Evolutionary conservation across 2,888 invertebrate species (phyloP).

Genomic region (Mesoligia furuncula): DNA sequence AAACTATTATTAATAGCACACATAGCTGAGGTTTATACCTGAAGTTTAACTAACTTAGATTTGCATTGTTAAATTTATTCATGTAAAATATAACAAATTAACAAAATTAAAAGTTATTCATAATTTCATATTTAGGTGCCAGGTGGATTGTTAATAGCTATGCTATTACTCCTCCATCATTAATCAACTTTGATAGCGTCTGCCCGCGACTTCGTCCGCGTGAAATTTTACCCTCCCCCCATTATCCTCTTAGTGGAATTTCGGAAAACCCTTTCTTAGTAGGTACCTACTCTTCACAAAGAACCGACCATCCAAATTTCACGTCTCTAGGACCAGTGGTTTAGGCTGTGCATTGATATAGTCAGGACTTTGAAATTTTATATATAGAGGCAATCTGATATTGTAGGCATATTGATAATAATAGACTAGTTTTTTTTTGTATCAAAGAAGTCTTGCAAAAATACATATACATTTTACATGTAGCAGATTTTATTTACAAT

Average conservation of each 20-base stretch:
- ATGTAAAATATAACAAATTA: not conserved
- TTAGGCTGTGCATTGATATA: no score
- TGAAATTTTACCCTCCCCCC: no score
- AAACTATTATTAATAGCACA: conserved; percentile 14
- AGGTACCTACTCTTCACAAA: no score
- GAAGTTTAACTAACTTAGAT: not conserved
- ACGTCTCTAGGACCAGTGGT: no score
- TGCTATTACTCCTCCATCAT: not conserved
- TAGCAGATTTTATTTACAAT: not conserved
- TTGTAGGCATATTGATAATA: conserved; percentile 2
- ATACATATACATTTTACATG: not conserved
- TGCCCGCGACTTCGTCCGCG: no score
- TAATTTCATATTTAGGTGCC: not conserved
- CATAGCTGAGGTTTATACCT: not conserved
- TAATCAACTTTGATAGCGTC: not conserved
- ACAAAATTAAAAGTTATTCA: not conserved
- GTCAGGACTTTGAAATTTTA: no score
- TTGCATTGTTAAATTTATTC: not conserved
- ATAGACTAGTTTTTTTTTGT: not conserved
- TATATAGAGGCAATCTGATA: not conserved
- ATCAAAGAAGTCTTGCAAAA: not conserved
- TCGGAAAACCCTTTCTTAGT: no score
- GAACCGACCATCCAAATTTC: no score
- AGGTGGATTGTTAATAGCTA: not conserved
- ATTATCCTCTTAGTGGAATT: no score